These are phyloP conservation scores for Drosophila chauvacae DNA, from an alignment of 1,140 invertebrate genomes.

Conservation along the genomic window DNA sequence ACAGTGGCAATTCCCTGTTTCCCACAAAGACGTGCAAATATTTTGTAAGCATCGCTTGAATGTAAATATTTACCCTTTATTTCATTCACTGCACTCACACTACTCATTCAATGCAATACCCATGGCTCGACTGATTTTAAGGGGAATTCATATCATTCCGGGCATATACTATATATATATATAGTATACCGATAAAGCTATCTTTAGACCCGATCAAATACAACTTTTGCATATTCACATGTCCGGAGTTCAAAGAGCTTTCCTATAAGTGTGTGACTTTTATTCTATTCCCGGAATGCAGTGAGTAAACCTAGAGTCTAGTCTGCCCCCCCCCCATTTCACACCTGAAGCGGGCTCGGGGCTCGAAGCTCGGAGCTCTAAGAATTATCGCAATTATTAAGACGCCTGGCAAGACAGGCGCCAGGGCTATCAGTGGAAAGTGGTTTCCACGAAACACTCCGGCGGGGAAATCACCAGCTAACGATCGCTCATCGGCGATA, in stretches of 20 bases:
- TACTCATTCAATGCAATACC: slow-evolving; percentile 21
- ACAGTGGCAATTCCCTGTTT: slow-evolving; percentile 28
- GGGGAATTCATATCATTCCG: slow-evolving; percentile 1
- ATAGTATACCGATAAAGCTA: slow-evolving; percentile 14
- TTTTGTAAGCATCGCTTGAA: slow-evolving; percentile 11
- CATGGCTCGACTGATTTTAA: slow-evolving; percentile 18
- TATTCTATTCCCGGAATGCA: slow-evolving; percentile 24
- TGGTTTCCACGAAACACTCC: slow-evolving; percentile 24
- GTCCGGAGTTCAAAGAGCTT: slow-evolving; percentile 23
- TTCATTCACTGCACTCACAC: slow-evolving; percentile 27
- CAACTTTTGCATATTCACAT: slow-evolving; percentile 24
- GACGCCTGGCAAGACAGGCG: slow-evolving; percentile 22
- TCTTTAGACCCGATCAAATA: slow-evolving; percentile 32
- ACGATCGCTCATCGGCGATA: slow-evolving; percentile 21
- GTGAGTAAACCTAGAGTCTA: slow-evolving; percentile 25
- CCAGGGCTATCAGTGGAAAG: slow-evolving; percentile 30
- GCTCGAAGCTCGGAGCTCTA: background rate
- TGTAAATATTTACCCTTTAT: slow-evolving; percentile 26
- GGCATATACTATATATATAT: background rate
- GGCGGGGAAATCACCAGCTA: slow-evolving; percentile 27
- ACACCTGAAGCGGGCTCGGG: slow-evolving; percentile 9
- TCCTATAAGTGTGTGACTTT: slow-evolving; percentile 18
- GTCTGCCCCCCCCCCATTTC: background rate
- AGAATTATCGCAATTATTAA: slow-evolving; percentile 33
- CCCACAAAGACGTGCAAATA: background rate